Evolutionary conservation across 2,888 invertebrate species (phyloP).

Genomic region (Volucella bombylans): DNA sequence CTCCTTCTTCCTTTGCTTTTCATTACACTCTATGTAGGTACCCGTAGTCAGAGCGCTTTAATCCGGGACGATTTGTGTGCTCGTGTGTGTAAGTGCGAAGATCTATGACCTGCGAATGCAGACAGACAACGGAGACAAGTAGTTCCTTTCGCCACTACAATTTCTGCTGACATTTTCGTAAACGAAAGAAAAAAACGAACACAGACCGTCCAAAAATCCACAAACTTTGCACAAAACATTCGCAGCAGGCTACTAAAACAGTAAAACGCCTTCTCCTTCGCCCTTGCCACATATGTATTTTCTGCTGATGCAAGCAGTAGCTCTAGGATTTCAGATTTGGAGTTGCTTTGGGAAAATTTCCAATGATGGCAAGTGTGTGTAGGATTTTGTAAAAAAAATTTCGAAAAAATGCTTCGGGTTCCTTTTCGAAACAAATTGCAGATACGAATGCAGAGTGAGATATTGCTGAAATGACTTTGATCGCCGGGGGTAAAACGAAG

Average conservation of each 20-base stretch:
- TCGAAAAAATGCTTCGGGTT: slow-evolving; percentile 19
- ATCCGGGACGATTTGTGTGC: slow-evolving; percentile 34
- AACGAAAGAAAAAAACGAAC: no score
- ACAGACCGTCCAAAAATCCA: slow-evolving; percentile 24
- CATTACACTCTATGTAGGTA: slow-evolving; percentile 20
- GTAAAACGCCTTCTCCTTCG: slow-evolving; percentile 15
- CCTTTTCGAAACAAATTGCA: slow-evolving; percentile 4
- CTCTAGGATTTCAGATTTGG: slow-evolving; percentile 43
- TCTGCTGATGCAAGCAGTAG: slow-evolving; percentile 57
- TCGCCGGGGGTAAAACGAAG: neutral
- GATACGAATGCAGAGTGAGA: neutral
- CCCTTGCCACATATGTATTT: slow-evolving; percentile 27
- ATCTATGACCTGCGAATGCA: slow-evolving; percentile 41
- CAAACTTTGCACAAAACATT: slow-evolving; percentile 56
- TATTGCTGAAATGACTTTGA: slow-evolving; percentile 12
- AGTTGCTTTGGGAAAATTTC: slow-evolving; percentile 51
- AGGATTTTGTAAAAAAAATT: slow-evolving; percentile 17
- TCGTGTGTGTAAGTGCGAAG: neutral
- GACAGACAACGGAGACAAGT: slow-evolving; percentile 30
- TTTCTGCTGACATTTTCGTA: slow-evolving; percentile 60
- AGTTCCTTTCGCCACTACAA: neutral
- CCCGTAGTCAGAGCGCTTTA: slow-evolving; percentile 2
- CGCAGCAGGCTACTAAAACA: neutral
- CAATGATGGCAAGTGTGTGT: slow-evolving; percentile 33
- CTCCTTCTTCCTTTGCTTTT: slow-evolving; percentile 19